Percentiles rank a stretch among this genome's conserved stretches.
phyloP scores from a whole-genome alignment of 2,797 vertebrate species.

The Pipistrellus kuhlii region DNA sequence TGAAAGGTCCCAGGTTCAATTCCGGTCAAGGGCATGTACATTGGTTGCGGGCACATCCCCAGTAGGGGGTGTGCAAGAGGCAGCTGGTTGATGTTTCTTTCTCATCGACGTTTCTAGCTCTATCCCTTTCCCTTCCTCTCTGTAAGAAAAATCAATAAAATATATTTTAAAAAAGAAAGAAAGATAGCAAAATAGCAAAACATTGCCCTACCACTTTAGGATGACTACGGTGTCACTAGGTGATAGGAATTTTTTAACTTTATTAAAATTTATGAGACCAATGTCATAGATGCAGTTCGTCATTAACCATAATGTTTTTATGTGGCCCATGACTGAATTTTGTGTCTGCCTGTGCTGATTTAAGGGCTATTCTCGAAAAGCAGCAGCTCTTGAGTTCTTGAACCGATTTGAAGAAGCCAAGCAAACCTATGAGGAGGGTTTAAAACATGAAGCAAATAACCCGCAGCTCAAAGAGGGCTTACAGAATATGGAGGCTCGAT shows the following conservation, averaged over 20 bases:
- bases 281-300: background rate
- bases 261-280: background rate
- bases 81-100: too few relatives aligned
- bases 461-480: slow-evolving; percentile 92
- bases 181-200: too few relatives aligned
- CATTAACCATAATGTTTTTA: background rate
- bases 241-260: background rate
- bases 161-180: too few relatives aligned
- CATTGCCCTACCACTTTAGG: background rate
- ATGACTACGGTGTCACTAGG: background rate
- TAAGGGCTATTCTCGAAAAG: slow-evolving; percentile 97
- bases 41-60: too few relatives aligned
- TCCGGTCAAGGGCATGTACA: too few relatives aligned
- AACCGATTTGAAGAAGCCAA: slow-evolving; percentile 95
- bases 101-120: too few relatives aligned
- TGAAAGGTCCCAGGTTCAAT: too few relatives aligned
- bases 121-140: too few relatives aligned
- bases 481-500: slow-evolving; percentile 91
- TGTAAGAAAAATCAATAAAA: too few relatives aligned
- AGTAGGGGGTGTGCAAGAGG: too few relatives aligned
- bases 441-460: slow-evolving; percentile 92
- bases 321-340: background rate
- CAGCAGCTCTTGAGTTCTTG: slow-evolving; percentile 95
- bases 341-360: background rate
- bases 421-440: slow-evolving; percentile 93